Conservation (phyloP, 2,113 vertebrate species). For the Triplophysa tibetana region DNA sequence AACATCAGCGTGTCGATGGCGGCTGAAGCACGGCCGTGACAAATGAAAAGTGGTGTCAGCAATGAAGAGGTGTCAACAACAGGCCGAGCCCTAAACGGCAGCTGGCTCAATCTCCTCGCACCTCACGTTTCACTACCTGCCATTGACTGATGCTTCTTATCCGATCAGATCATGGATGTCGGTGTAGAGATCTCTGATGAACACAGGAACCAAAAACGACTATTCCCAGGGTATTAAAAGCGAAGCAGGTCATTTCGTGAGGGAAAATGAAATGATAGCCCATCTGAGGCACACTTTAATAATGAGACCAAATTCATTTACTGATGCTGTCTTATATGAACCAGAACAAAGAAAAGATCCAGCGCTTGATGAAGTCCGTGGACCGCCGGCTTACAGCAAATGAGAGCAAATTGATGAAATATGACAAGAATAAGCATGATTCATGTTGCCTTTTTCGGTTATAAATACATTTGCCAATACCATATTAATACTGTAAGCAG, state of each 20-base stretch:
- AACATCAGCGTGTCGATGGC: neutral
- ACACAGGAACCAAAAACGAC: neutral
- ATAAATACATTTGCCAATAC: too few species aligned
- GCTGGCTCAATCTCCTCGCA: conserved; percentile 14
- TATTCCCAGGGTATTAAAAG: conserved; percentile 8
- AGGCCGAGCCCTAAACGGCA: conserved; percentile 13
- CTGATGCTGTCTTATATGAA: too few species aligned
- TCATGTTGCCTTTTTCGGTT: too few species aligned
- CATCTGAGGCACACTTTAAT: too few species aligned
- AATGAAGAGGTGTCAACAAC: neutral
- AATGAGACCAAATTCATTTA: too few species aligned
- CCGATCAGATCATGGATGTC: neutral
- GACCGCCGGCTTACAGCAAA: too few species aligned
- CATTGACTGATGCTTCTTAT: conserved; percentile 2
- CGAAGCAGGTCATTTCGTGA: neutral
- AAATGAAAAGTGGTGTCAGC: conserved; percentile 39
- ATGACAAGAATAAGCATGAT: too few species aligned
- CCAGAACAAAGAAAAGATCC: too few species aligned
- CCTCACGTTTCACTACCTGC: conserved; percentile 20
- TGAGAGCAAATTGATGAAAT: too few species aligned
- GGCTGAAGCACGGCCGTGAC: conserved; percentile 14
- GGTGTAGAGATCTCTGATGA: conserved; percentile 12
- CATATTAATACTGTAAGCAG: too few species aligned
- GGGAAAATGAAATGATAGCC: neutral
- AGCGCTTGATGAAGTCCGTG: too few species aligned